A percentile compares a stretch with the other conserved stretches of the same genome.
phyloP scores from a whole-genome alignment of 2,888 invertebrate species.

The Platycheirus rosarum region DNA sequence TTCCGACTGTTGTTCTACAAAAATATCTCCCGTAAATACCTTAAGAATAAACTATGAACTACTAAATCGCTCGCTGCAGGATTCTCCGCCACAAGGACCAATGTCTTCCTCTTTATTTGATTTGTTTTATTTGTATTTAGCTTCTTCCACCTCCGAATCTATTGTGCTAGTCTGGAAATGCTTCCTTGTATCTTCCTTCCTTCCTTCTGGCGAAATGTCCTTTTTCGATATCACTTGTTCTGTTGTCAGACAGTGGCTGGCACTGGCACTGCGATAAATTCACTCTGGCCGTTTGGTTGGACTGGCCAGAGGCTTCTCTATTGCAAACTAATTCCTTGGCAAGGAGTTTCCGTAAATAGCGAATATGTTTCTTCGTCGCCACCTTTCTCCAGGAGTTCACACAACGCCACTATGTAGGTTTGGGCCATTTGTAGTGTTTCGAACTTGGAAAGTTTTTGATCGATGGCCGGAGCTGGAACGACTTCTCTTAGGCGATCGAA shows the following conservation, averaged over 20 bases:
- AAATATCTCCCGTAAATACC: conserved; percentile 62
- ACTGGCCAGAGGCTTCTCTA: conserved; percentile 22
- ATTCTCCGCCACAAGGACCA: conserved; percentile 44
- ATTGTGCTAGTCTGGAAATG: conserved; percentile 37
- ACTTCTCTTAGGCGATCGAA: conserved; percentile 89
- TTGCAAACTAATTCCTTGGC: conserved; percentile 68
- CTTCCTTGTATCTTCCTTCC: conserved; percentile 8
- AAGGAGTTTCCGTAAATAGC: conserved; percentile 65
- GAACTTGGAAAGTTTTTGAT: conserved; percentile 89
- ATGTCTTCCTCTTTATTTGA: background rate
- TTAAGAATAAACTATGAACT: conserved; percentile 72
- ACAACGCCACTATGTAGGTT: conserved; percentile 88
- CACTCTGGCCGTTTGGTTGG: conserved; percentile 9
- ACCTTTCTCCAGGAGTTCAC: conserved; percentile 85
- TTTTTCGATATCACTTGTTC: conserved; percentile 70
- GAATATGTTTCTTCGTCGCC: conserved; percentile 76
- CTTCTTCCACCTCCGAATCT: background rate
- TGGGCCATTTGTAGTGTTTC: conserved; percentile 92
- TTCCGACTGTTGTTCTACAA: conserved; percentile 67
- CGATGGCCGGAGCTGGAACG: conserved; percentile 88
- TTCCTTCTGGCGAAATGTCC: conserved; percentile 58
- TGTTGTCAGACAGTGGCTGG: conserved; percentile 71
- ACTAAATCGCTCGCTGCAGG: conserved; percentile 62
- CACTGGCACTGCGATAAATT: conserved; percentile 69
- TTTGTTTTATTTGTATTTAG: conserved; percentile 8